Percentiles rank a stretch among this genome's conserved stretches.
phyloP scores from a whole-genome alignment of 1,140 invertebrate genomes.

The Ooceraea biroi region DNA sequence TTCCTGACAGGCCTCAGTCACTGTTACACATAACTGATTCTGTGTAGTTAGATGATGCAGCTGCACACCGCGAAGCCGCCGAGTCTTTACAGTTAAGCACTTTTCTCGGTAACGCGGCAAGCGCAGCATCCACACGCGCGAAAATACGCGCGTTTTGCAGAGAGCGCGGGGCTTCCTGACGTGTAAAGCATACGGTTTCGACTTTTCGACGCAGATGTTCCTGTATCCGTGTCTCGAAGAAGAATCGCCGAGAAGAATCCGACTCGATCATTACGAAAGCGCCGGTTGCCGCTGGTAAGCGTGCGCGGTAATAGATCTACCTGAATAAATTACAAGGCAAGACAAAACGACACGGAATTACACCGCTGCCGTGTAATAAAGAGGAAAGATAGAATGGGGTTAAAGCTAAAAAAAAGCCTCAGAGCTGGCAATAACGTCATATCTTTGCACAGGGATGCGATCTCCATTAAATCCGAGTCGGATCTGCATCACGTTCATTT shows the following conservation, averaged over 20 bases:
- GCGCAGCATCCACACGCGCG: conserved; percentile 30
- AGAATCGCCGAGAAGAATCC: conserved; percentile 1
- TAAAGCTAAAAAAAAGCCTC: background rate
- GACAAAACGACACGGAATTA: background rate
- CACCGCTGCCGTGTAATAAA: background rate
- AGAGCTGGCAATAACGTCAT: background rate
- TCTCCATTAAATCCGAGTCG: too few relatives aligned
- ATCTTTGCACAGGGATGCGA: too few relatives aligned
- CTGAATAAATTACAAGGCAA: conserved; percentile 2
- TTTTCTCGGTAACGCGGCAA: conserved; percentile 53
- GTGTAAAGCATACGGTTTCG: conserved; percentile 6
- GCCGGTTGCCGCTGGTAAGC: conserved; percentile 28
- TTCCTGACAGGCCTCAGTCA: conserved; percentile 51
- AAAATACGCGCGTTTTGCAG: conserved; percentile 20
- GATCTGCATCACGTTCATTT: too few relatives aligned
- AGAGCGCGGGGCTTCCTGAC: background rate
- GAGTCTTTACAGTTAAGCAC: conserved; percentile 68
- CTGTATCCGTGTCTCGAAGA: background rate
- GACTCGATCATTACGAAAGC: conserved; percentile 23
- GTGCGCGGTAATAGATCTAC: background rate
- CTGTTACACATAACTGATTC: conserved; percentile 71
- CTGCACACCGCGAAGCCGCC: conserved; percentile 35
- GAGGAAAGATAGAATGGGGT: background rate
- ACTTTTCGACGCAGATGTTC: conserved; percentile 54
- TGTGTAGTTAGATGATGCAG: conserved; percentile 59